Evolutionary conservation across 2,113 vertebrate species (phyloP).

Genomic region (Craseonycteris thonglongyai): DNA sequence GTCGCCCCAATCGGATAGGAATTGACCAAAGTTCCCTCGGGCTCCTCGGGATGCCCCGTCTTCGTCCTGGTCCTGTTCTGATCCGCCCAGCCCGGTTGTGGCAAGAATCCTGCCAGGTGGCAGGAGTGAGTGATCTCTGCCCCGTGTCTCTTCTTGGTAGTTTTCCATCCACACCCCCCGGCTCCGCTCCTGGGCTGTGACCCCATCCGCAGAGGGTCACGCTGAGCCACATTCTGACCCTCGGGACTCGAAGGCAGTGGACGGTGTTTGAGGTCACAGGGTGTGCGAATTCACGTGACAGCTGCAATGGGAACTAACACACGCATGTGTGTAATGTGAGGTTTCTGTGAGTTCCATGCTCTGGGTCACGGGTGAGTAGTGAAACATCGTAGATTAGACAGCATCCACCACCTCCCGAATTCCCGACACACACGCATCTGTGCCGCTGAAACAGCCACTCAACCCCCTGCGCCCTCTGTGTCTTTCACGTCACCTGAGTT

Average conservation of each 20-base stretch:
- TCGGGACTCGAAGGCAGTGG: rapidly evolving
- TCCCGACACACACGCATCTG: background rate
- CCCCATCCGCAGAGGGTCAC: background rate
- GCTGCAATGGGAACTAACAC: background rate
- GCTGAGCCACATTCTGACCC: no score
- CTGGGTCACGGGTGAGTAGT: rapidly evolving
- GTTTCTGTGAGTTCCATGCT: background rate
- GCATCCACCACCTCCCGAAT: background rate
- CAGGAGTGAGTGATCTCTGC: rapidly evolving
- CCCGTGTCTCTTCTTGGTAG: background rate
- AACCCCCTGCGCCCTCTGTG: no score
- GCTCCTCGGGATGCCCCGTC: no score
- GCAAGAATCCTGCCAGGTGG: no score
- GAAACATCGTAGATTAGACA: no score
- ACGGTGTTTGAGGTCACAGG: background rate
- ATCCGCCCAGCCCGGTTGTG: rapidly evolving
- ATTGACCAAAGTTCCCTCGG: no score
- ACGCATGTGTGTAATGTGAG: rapidly evolving
- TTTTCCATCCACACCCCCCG: background rate
- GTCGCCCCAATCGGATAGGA: rapidly evolving
- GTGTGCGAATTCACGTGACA: background rate
- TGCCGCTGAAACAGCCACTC: background rate
- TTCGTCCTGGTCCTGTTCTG: background rate
- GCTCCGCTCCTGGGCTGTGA: rapidly evolving
- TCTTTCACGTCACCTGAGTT: rapidly evolving